phyloP scores from a whole-genome alignment of 2,888 invertebrate species.

The Villa cingulata region DNA sequence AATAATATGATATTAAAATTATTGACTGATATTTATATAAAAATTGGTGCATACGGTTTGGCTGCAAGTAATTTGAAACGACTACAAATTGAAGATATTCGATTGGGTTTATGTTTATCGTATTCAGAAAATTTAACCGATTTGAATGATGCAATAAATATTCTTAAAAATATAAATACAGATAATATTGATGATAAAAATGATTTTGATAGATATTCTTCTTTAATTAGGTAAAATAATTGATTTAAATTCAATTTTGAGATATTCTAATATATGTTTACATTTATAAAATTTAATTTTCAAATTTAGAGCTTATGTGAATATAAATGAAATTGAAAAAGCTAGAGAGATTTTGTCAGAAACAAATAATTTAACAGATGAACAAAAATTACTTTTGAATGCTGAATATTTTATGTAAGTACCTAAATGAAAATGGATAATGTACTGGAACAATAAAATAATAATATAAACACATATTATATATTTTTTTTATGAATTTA shows the following conservation, averaged over 20 bases:
- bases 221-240: neutral
- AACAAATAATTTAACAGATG: neutral
- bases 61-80: conserved; percentile 27
- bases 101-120: conserved; percentile 24
- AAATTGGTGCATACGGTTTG: conserved; percentile 40
- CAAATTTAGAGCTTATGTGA: conserved; percentile 28
- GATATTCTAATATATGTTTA: no score
- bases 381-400: conserved; percentile 11
- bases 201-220: no score
- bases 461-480: no score
- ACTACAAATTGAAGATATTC: conserved; percentile 14
- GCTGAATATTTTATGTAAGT: conserved; percentile 25
- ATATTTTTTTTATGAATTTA: neutral
- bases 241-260: no score
- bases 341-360: conserved; percentile 12
- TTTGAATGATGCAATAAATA: conserved; percentile 37
- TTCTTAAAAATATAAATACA: neutral
- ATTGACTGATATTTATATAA: conserved; percentile 37
- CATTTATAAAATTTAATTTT: no score
- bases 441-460: neutral
- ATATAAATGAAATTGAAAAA: conserved; percentile 18
- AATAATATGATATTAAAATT: conserved; percentile 36
- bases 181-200: neutral
- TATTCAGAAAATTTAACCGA: conserved; percentile 18
- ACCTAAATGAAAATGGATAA: neutral